These are phyloP conservation scores for Octomys mimax DNA, from an alignment of 2,797 vertebrate species.

Conservation along the genomic window DNA sequence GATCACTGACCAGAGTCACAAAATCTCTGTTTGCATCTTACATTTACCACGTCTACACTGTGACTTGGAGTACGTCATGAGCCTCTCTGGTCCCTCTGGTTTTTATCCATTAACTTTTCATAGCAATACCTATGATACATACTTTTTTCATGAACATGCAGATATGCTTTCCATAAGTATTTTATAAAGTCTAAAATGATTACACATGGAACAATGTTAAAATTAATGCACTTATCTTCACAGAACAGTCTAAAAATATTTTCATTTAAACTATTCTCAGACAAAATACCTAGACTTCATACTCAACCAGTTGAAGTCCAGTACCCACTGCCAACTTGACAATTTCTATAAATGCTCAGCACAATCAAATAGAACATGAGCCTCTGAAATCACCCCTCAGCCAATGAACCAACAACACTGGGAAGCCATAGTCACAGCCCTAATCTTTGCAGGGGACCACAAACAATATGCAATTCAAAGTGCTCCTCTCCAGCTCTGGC, in stretches of 20 bases:
- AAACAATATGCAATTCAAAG: background rate
- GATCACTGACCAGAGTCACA: background rate
- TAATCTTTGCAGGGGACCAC: background rate
- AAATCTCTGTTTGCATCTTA: background rate
- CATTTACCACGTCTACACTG: background rate
- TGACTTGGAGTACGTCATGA: background rate
- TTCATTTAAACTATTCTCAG: conserved; percentile 62
- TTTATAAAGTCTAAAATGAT: conserved; percentile 40
- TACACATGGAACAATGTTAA: conserved; percentile 26
- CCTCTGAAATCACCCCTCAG: background rate
- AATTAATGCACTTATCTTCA: conserved; percentile 41
- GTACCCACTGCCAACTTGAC: background rate
- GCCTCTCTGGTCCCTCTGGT: background rate
- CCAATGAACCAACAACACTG: too few relatives aligned
- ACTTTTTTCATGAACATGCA: background rate
- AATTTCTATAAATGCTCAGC: background rate
- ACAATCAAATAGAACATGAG: background rate
- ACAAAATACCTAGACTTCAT: background rate
- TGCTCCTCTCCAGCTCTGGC: background rate
- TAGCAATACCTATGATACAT: background rate
- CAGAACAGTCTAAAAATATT: conserved; percentile 24
- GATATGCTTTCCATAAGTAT: background rate
- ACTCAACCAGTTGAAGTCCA: background rate
- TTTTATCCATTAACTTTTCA: background rate
- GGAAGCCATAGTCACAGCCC: background rate